phyloP scores from a whole-genome alignment of 1,140 invertebrate species.

The Grapholita molesta region DNA sequence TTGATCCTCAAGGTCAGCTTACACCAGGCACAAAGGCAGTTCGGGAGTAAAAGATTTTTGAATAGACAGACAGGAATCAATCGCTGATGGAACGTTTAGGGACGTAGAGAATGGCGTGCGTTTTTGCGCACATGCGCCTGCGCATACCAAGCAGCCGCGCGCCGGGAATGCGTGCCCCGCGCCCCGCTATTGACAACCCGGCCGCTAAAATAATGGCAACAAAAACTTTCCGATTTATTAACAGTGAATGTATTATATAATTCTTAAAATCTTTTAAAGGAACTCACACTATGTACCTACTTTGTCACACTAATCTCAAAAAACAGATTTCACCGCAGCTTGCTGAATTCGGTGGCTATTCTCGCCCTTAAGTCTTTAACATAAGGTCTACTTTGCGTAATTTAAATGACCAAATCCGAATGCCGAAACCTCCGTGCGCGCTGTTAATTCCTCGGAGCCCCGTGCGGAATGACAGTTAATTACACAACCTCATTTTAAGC shows the following conservation, averaged over 20 bases:
- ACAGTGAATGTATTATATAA: not conserved
- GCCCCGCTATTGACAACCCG: not conserved
- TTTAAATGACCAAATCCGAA: not conserved
- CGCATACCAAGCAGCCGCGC: slow-evolving; percentile 5
- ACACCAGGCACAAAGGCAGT: not conserved
- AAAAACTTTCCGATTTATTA: not conserved
- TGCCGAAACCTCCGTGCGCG: not conserved
- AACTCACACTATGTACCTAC: not conserved
- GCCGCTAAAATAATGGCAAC: not conserved
- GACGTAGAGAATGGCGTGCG: slow-evolving; percentile 13
- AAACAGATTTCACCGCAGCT: not conserved
- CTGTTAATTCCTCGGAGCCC: not conserved
- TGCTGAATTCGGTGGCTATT: not conserved
- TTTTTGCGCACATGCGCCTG: not conserved
- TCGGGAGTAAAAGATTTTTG: not conserved
- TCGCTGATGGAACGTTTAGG: slow-evolving; percentile 15
- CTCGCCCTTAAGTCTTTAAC: not conserved
- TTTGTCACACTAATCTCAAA: not conserved
- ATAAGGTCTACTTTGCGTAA: not conserved
- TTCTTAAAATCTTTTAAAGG: not conserved
- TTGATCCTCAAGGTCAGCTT: not conserved
- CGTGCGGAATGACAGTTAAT: slow-evolving; percentile 8
- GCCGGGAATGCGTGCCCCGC: not conserved
- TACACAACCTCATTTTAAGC: not conserved
- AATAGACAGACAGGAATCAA: not conserved